phyloP scores from a whole-genome alignment of 37 sponge, comb jelly and placozoan genomes.

The Diacarnus erythraeanus region DNA sequence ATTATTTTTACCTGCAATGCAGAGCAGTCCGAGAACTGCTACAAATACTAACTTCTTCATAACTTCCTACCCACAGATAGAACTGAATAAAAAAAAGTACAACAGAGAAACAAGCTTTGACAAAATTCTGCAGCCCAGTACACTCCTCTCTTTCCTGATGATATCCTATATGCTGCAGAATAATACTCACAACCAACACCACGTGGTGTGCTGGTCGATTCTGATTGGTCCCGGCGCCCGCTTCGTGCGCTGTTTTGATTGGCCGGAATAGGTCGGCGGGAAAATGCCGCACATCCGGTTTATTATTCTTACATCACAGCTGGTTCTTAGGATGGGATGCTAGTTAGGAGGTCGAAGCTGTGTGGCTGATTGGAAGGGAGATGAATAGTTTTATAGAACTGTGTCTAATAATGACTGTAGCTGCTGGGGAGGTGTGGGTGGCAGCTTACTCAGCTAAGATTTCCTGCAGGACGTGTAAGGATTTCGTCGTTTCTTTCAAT shows the following conservation, averaged over 20 bases:
- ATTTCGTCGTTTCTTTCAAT: constrained; percentile 70
- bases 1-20: constrained; percentile 18
- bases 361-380: not conserved
- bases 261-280: not conserved
- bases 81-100: not conserved
- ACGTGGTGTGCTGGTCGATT: constrained; percentile 9
- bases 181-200: too few species aligned
- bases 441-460: not conserved
- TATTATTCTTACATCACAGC: not conserved
- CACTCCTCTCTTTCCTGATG: not conserved
- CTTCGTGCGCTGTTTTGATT: not conserved
- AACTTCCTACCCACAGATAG: too few species aligned
- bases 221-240: not conserved
- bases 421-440: not conserved
- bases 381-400: not conserved
- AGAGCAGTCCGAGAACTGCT: constrained; percentile 4
- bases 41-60: not conserved
- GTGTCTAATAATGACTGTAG: not conserved
- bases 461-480: constrained; percentile 68
- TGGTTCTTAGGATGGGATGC: not conserved
- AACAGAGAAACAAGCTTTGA: not conserved
- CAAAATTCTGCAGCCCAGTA: not conserved
- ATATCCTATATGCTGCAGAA: not conserved
- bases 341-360: not conserved
- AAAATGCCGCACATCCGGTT: not conserved